Evolutionary conservation across 2,797 vertebrate genomes (phyloP).

Genomic region (Semotilus atromaculatus): DNA sequence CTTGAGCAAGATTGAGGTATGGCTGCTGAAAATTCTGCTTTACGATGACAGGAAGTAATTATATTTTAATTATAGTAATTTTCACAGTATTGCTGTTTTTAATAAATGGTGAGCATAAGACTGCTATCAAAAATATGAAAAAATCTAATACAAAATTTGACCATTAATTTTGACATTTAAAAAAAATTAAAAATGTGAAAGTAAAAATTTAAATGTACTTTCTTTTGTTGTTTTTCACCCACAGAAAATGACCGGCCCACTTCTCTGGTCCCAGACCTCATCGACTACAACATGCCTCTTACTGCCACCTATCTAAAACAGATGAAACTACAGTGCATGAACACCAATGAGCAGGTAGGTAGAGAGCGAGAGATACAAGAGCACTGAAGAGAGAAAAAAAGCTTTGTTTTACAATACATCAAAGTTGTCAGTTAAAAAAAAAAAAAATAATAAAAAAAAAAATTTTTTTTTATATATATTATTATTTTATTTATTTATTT

Average conservation of each 20-base stretch:
- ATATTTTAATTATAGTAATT: not conserved
- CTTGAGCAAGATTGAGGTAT: not conserved
- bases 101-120: not conserved
- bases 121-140: not conserved
- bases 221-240: constrained; percentile 35
- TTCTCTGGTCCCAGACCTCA: constrained; percentile 93
- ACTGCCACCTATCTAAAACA: constrained; percentile 98
- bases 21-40: not conserved
- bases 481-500: no score
- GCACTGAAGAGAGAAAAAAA: not conserved
- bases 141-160: not conserved
- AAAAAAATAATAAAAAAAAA: no score
- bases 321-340: constrained; percentile 97
- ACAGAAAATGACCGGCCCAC: constrained; percentile 94
- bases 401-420: not conserved
- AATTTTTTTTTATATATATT: no score
- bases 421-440: not conserved
- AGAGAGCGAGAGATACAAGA: not conserved
- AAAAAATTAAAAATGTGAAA: not conserved
- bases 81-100: not conserved
- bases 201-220: no score
- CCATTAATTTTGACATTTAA: not conserved
- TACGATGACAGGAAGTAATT: not conserved
- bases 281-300: constrained; percentile 99
- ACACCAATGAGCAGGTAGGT: constrained; percentile 89